phyloP scores from a whole-genome alignment of 1,140 invertebrate species.

The Propsilocerus akamusi region DNA sequence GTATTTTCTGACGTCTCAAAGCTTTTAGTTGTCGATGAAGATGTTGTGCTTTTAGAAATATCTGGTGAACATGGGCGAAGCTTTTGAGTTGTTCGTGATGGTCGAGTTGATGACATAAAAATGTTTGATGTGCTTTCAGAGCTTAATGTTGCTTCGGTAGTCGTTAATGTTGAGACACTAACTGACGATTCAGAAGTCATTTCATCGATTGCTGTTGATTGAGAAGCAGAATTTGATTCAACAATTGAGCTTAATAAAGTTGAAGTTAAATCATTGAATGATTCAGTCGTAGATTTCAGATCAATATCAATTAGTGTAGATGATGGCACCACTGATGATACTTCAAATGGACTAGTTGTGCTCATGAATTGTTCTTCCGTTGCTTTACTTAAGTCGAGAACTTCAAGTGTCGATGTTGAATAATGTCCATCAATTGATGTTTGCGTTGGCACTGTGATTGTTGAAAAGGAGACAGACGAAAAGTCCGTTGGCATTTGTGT shows the following conservation, averaged over 20 bases:
- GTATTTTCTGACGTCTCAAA: too few species aligned
- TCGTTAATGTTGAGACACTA: too few species aligned
- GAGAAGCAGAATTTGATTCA: slow-evolving; percentile 4
- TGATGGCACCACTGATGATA: not conserved
- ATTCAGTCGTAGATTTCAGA: slow-evolving; percentile 6
- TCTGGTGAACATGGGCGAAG: not conserved
- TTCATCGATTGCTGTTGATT: not conserved
- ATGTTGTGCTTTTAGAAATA: slow-evolving; percentile 3
- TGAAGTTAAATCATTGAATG: slow-evolving; percentile 2
- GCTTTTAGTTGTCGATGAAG: slow-evolving; percentile 6
- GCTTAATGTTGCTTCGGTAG: too few species aligned
- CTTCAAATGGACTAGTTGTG: not conserved
- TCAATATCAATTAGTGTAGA: slow-evolving; percentile 9
- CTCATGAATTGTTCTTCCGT: too few species aligned
- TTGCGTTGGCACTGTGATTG: slow-evolving; percentile 2
- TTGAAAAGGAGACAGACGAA: not conserved
- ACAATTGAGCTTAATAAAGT: too few species aligned
- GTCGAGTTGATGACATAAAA: not conserved
- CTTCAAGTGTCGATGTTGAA: not conserved
- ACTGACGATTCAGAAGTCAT: too few species aligned
- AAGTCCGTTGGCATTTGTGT: slow-evolving; percentile 6
- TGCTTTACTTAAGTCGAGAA: not conserved
- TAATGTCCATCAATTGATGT: not conserved
- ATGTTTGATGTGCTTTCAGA: not conserved
- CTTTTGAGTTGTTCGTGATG: not conserved